phyloP scores from a whole-genome alignment of 2,113 vertebrate species.

The Osmerus eperlanus region DNA sequence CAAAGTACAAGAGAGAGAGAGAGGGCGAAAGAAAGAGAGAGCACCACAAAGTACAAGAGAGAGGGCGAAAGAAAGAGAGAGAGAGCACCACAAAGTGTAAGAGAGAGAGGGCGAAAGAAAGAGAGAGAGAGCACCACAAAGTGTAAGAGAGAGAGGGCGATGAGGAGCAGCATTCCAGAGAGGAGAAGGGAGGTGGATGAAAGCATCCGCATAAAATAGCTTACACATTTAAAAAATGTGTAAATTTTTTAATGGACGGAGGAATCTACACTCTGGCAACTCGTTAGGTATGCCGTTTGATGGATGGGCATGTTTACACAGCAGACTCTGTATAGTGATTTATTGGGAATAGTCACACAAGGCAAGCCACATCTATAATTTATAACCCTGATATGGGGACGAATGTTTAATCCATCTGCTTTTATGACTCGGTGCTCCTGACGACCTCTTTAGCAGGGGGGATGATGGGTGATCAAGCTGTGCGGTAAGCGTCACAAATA shows the following conservation, averaged over 20 bases:
- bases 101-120: too few species aligned
- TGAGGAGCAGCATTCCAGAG: background rate
- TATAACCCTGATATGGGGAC: background rate
- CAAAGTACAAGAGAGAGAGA: too few species aligned
- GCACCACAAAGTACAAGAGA: too few species aligned
- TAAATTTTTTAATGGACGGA: constrained; percentile 10
- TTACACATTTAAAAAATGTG: background rate
- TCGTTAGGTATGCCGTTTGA: constrained; percentile 27
- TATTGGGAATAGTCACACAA: constrained; percentile 7
- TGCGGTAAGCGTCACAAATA: too few species aligned
- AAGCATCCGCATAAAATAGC: too few species aligned
- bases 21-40: too few species aligned
- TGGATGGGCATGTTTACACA: constrained; percentile 24
- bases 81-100: too few species aligned
- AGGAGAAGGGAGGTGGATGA: background rate
- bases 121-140: too few species aligned
- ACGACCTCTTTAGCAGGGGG: background rate
- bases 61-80: too few species aligned
- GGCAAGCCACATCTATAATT: constrained; percentile 20
- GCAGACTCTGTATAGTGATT: constrained; percentile 19
- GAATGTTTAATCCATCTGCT: constrained; percentile 1
- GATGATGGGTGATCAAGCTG: too few species aligned
- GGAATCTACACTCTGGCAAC: constrained; percentile 10
- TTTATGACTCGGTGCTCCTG: background rate
- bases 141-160: too few species aligned